A percentile compares a stretch with the other conserved stretches of the same genome.
Conservation (phyloP, 2,113 vertebrate species). For the Peromyscus leucopus region DNA sequence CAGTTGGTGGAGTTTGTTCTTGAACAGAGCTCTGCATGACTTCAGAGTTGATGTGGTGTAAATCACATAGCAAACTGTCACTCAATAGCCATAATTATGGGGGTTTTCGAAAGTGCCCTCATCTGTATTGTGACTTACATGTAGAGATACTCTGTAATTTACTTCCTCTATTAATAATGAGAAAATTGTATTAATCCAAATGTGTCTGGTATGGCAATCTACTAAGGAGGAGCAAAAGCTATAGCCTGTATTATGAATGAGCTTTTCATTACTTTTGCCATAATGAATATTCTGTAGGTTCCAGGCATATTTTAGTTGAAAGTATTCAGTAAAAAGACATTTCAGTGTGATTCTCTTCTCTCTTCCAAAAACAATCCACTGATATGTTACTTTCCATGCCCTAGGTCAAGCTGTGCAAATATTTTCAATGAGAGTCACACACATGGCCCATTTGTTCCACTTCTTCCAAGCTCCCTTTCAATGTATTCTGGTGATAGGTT, state of each 20-base stretch:
- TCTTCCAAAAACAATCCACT: not conserved
- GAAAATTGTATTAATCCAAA: not conserved
- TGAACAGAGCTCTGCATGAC: not conserved
- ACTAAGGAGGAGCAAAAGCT: not conserved
- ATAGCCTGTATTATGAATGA: conserved; percentile 26
- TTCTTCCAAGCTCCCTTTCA: conserved; percentile 15
- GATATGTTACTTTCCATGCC: not conserved
- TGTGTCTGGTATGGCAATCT: not conserved
- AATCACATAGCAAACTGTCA: not conserved
- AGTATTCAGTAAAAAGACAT: not conserved
- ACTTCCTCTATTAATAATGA: conserved; percentile 30
- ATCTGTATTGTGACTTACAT: not conserved
- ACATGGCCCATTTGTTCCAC: not conserved
- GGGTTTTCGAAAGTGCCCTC: not conserved
- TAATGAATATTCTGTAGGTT: conserved; percentile 18
- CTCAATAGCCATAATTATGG: not conserved
- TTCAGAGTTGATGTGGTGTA: not conserved
- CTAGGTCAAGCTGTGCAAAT: not conserved
- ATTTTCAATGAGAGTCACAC: conserved; percentile 10
- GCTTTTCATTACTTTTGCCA: conserved; percentile 29
- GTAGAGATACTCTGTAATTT: not conserved
- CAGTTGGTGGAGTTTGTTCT: not conserved
- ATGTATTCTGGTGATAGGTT: not conserved
- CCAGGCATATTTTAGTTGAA: conserved; percentile 35
- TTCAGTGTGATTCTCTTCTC: conserved; percentile 18